Conservation (phyloP, 2,797 vertebrate species). For the Hemitrygon akajei region DNA sequence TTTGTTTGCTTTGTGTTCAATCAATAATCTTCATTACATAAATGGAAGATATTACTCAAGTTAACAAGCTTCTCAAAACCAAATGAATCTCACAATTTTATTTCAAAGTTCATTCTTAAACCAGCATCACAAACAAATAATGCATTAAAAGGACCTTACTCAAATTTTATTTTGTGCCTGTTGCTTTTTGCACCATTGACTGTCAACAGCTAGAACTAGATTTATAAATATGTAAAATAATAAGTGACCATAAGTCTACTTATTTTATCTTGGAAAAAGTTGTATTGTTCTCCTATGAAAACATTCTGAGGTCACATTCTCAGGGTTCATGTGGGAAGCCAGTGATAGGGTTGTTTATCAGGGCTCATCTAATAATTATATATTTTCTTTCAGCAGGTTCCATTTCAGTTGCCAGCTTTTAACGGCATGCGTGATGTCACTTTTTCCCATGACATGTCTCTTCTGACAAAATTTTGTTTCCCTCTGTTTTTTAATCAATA, state of each 20-base stretch:
- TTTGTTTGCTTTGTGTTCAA: conserved; percentile 15
- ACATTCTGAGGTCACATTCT: not conserved
- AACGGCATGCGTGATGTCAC: not conserved
- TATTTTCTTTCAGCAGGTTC: not conserved
- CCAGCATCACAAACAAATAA: not conserved
- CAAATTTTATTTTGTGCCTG: not conserved
- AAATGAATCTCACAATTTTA: not conserved
- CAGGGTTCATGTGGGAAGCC: not conserved
- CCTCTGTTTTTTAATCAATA: not conserved
- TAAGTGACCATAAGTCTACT: not conserved
- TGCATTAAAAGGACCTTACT: not conserved
- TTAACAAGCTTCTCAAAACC: not conserved
- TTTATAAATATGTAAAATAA: not conserved
- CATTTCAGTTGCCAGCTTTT: not conserved
- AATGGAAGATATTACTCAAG: not conserved
- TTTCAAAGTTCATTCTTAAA: not conserved
- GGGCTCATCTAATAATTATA: not conserved
- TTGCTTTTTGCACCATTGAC: not conserved
- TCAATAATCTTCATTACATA: not conserved
- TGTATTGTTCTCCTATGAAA: not conserved
- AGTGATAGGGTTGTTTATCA: not conserved
- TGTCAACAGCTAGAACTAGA: not conserved
- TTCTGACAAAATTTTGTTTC: not conserved
- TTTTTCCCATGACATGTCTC: not conserved
- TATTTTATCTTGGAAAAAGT: not conserved